Conservation (phyloP, 2,797 vertebrate genomes). For the Schizothorax lantsangensis region DNA sequence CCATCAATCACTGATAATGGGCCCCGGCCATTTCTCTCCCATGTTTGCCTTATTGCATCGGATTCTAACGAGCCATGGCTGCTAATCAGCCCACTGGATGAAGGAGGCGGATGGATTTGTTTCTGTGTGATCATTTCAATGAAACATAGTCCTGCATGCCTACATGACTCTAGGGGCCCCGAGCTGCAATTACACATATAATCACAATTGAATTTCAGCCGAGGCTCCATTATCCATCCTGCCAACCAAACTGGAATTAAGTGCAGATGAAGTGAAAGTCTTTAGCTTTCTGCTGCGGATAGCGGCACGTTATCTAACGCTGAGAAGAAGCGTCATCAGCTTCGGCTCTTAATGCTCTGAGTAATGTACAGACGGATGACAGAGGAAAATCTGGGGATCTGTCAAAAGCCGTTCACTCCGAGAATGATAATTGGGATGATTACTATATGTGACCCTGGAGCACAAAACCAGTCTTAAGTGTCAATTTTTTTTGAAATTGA, state of each 20-base stretch:
- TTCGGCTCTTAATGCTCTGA: slow-evolving; percentile 63
- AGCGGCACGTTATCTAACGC: slow-evolving; percentile 86
- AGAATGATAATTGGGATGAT: neutral
- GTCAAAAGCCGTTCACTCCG: neutral
- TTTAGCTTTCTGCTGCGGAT: slow-evolving; percentile 79
- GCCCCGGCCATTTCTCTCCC: slow-evolving; percentile 94
- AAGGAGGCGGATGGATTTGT: slow-evolving; percentile 78
- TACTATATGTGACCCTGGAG: too few relatives aligned
- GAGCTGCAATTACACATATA: slow-evolving; percentile 93
- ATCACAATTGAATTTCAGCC: slow-evolving; percentile 91
- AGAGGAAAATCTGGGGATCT: neutral
- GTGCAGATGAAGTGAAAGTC: slow-evolving; percentile 93
- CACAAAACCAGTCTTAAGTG: too few relatives aligned
- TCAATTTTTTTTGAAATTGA: too few relatives aligned
- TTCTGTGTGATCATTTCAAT: slow-evolving; percentile 82
- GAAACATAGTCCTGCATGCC: slow-evolving; percentile 88
- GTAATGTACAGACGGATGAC: neutral
- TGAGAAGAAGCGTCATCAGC: slow-evolving; percentile 81
- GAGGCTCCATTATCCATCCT: slow-evolving; percentile 82
- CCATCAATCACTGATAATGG: slow-evolving; percentile 99
- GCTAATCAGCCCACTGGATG: slow-evolving; percentile 94
- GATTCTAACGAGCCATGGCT: slow-evolving; percentile 92
- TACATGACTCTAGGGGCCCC: slow-evolving; percentile 92
- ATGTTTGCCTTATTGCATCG: slow-evolving; percentile 98
- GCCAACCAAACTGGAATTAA: slow-evolving; percentile 79